Base-by-base conservation (phyloP, 1,140 invertebrate species). In the Bacillus rossius region DNA sequence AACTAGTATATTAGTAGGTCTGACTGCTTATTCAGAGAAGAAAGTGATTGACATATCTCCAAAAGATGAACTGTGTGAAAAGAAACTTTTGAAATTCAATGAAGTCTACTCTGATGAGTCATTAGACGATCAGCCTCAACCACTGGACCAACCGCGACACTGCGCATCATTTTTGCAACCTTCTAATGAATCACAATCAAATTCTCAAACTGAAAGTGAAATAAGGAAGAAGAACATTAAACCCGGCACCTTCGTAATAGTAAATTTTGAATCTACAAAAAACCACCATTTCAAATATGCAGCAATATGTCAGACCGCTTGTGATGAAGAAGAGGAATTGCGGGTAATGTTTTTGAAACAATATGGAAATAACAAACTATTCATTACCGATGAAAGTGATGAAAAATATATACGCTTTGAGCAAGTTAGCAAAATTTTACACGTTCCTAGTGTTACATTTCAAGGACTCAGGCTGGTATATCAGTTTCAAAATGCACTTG, bases 321-420 rank as follows among this genome's bases (percentile, higher is more conserved):
- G 43, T 25, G 43, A 45, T 34, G 29, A 34, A 45, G 43, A 45
- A 20, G 43, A 13, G 17, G 43, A 45, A 20, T 20, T 45, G 17
- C 43, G 43, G 17, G 43, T 45, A 45, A 45, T 45, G 43, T 45
- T 45, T 45, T 45, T 45, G 23, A 45, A 45, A 45, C 43, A 20
- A 20, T 45, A 45, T 45, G 43, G 43, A 25, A 45, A 45, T 45
- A n/a, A 25, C 43, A 45, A 45, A 45, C 43, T 45, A 19, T 45
- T 45, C 4, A 45, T 20, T 19, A 45, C 23, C 17, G 23, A 45
- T 25, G 43, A 45, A 45, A 45, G 43, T 19, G 43, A 45, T 45
- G 43, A 45, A 45, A 45, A 45, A 45, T 45, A 45, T n/a, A 45
- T 45, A 20, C 23, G 8, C 23, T 45, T 45, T 45, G 43, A 45